phyloP scores from a whole-genome alignment of 2,113 vertebrate species.

The Amphilophus citrinellus region DNA sequence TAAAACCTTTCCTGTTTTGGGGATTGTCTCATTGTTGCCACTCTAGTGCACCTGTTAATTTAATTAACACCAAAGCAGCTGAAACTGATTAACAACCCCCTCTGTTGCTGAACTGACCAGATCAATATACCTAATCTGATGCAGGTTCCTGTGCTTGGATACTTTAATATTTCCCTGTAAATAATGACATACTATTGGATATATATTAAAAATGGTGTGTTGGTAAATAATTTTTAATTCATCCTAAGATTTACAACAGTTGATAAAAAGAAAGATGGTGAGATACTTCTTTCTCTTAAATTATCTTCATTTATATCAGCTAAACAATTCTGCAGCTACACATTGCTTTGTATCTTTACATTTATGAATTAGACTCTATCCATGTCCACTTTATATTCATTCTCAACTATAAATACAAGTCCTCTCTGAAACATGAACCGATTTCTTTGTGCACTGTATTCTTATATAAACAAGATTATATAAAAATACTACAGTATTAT shows the following conservation, averaged over 20 bases:
- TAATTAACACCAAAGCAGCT: no score
- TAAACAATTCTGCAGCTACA: background rate
- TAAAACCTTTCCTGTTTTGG: no score
- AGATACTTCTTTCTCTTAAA: no score
- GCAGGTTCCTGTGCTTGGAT: background rate
- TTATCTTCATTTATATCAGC: background rate
- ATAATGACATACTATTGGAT: background rate
- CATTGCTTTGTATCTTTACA: background rate
- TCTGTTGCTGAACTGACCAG: no score
- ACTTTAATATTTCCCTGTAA: background rate
- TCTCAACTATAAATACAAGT: background rate
- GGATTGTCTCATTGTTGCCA: no score
- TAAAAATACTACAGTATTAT: rapidly evolving
- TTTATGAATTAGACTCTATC: background rate
- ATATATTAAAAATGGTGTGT: no score
- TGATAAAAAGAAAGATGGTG: no score
- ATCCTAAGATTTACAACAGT: no score
- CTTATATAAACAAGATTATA: background rate
- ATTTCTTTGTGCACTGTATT: background rate
- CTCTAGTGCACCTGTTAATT: no score
- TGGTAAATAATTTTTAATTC: no score
- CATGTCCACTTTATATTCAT: background rate
- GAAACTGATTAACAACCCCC: no score
- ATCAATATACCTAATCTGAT: no score
- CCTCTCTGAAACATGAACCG: background rate